Evolutionary conservation across 2,113 vertebrate genomes (phyloP), one percentile per base, ranked within the genome.

Genomic region (Epinephelus moara): DNA sequence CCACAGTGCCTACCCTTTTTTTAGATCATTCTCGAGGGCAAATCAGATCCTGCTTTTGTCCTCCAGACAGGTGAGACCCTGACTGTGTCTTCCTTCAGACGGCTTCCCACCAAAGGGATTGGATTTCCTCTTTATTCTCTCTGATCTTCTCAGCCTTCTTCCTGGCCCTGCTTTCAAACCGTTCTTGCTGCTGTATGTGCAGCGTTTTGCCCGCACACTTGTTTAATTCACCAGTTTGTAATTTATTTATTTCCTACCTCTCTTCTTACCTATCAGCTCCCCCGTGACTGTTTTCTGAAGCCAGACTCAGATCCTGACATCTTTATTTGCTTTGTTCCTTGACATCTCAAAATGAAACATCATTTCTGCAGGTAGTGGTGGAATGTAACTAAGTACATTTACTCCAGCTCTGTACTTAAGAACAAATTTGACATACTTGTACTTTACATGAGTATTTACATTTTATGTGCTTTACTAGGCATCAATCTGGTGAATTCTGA

Each of bases 1-100:
- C 66, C 40, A 23, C 19, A 13, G 75, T 49, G 60, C 50, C 25
- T 11, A 33, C 1, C 76, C 45, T 71, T 82, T 71, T 83, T 77
- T 81, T 12, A 60, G 53, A 74, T 67, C 2, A 21, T 66, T 60
- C 45, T 76, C 19, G 17, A 74, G 73, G 72, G 45, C 14, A 55
- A 33, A 15, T 52, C 45, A 4, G 70, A 56, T 69, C 74, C 68
- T 76, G 71, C 1, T 5, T 81, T 86, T 80, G 75, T 85, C 63
- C 63, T 66, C 5, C 56, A 55, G 45, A 56, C 57, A 61, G 18
- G 42, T 68, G 66, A 52, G 63, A 82, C 68, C 62, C 61, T 57
- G 70, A 78, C 55, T 40, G 37, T 72, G 63, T 64, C 73, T 70
- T 74, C 33, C 42, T 53, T 47, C 66, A 45, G 10, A 52, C 47